phyloP scores from a whole-genome alignment of 2,797 vertebrate species.

The Knipowitschia caucasica region DNA sequence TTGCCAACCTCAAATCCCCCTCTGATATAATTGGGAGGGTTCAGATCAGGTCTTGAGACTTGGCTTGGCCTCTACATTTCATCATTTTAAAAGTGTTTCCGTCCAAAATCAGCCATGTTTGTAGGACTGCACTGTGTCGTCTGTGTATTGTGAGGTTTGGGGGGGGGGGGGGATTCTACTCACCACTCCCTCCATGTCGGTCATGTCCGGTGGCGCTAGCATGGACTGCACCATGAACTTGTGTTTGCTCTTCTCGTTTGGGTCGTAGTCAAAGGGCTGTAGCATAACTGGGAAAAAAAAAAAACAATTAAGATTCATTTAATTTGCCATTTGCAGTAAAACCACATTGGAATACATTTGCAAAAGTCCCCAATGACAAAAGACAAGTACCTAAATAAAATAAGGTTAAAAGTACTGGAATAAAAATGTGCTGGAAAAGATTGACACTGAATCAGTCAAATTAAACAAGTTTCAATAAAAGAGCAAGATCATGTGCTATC shows the following conservation, averaged over 20 bases:
- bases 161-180: constrained; percentile 77
- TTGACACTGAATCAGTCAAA: too few species aligned
- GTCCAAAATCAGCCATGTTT: background rate
- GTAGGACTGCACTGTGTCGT: constrained; percentile 3
- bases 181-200: constrained; percentile 98
- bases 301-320: background rate
- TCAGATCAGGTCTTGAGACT: constrained; percentile 16
- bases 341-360: too few species aligned
- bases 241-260: constrained; percentile 99
- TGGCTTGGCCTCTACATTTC: background rate
- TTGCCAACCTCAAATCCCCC: constrained; percentile 19
- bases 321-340: too few species aligned
- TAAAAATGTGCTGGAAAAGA: too few species aligned
- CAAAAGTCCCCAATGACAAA: too few species aligned
- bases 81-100: background rate
- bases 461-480: too few species aligned
- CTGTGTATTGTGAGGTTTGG: constrained; percentile 10
- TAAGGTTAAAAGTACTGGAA: too few species aligned
- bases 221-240: constrained; percentile 99
- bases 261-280: constrained; percentile 98
- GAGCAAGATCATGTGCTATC: too few species aligned
- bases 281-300: constrained; percentile 88
- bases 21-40: constrained; percentile 18
- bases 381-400: too few species aligned
- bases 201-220: constrained; percentile 92